Evolutionary conservation across 2,113 vertebrate genomes (phyloP).

Genomic region (Girardinichthys multiradiatus): DNA sequence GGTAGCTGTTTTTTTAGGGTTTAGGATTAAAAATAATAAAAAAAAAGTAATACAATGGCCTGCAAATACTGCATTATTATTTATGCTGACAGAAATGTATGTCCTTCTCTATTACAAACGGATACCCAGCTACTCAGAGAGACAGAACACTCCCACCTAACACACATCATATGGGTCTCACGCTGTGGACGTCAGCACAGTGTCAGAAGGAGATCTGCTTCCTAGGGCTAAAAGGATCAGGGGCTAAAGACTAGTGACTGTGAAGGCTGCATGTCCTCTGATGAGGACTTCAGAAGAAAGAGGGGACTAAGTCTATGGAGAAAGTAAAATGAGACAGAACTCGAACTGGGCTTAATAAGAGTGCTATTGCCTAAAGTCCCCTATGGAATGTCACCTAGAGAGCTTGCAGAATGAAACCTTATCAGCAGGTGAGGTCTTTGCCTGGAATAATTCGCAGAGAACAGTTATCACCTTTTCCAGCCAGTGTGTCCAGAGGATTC

Average conservation of each 20-base stretch:
- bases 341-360: conserved; percentile 40
- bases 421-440: conserved; percentile 33
- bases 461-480: conserved; percentile 20
- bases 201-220: conserved; percentile 46
- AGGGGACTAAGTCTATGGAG: conserved; percentile 20
- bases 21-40: not conserved
- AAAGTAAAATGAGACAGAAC: conserved; percentile 16
- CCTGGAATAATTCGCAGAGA: conserved; percentile 28
- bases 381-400: conserved; percentile 11
- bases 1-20: not conserved
- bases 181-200: conserved; percentile 44
- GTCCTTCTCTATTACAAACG: conserved; percentile 8
- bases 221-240: conserved; percentile 66
- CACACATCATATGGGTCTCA: conserved; percentile 44
- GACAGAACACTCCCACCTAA: conserved; percentile 11
- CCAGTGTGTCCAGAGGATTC: not conserved
- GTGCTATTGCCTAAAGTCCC: conserved; percentile 19
- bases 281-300: conserved; percentile 39
- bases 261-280: conserved; percentile 46
- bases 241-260: conserved; percentile 53
- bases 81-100: not conserved
- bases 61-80: conserved; percentile 32
- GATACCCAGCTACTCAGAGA: conserved; percentile 6
- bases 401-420: conserved; percentile 23
- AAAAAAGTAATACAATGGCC: conserved; percentile 9